A percentile compares a stretch with the other conserved stretches of the same genome.
Conservation (phyloP, 2,113 vertebrate species). For the Albula goreensis region DNA sequence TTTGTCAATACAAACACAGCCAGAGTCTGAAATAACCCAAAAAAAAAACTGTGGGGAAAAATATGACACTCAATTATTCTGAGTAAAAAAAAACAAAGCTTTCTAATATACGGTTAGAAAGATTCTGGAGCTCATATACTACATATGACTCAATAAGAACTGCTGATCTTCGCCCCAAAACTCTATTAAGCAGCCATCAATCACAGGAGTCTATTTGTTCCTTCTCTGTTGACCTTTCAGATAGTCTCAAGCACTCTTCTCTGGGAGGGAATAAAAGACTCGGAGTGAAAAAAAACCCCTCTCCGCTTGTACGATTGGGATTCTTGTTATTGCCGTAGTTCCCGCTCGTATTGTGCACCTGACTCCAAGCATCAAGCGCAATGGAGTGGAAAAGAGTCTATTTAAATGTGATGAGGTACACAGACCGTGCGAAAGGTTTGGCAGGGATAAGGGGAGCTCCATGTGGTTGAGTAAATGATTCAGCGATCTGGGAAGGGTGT, state of each 20-base stretch:
- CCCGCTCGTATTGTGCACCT: conserved; percentile 8
- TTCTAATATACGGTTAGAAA: not conserved
- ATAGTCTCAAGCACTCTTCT: not conserved
- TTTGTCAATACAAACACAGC: not conserved
- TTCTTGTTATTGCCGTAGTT: conserved; percentile 4
- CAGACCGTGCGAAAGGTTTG: not conserved
- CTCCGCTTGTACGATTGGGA: not conserved
- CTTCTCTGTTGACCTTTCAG: conserved; percentile 5
- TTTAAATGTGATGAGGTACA: conserved; percentile 26
- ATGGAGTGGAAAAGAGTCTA: conserved; percentile 25
- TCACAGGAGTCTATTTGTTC: not conserved
- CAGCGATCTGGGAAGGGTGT: too few relatives aligned
- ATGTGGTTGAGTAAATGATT: not conserved
- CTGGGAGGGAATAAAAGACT: not conserved
- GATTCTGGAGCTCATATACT: not conserved
- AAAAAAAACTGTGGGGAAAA: not conserved
- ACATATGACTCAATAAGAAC: not conserved
- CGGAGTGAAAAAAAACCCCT: not conserved
- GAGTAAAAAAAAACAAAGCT: not conserved
- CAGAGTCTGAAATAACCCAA: not conserved
- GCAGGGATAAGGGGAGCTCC: not conserved
- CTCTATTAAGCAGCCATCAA: conserved; percentile 12
- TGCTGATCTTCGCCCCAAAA: not conserved
- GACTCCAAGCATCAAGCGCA: conserved; percentile 2
- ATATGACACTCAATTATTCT: not conserved